Evolutionary conservation across 2,797 vertebrate genomes (phyloP).

Genomic region (Thamnophis elegans): DNA sequence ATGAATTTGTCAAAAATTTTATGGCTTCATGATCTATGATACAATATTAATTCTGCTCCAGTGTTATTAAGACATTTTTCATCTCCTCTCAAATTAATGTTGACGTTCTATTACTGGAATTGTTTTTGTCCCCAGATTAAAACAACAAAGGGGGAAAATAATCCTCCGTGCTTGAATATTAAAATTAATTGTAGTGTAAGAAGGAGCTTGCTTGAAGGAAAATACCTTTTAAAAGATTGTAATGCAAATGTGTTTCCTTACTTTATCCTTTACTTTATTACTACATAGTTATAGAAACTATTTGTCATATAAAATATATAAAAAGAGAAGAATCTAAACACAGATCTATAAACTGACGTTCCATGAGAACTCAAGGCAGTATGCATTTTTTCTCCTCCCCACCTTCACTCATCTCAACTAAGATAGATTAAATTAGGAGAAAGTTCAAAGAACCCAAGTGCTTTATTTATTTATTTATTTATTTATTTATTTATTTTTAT

Average conservation of each 20-base stretch:
- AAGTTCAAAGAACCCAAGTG: not conserved
- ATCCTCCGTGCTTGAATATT: conserved; percentile 58
- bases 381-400: not conserved
- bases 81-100: conserved; percentile 70
- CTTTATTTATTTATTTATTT: not conserved
- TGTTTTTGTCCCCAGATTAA: conserved; percentile 68
- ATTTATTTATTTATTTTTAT: no score
- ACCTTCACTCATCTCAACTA: not conserved
- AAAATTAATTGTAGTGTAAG: conserved; percentile 70
- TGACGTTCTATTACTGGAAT: conserved; percentile 67
- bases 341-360: not conserved
- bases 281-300: conserved; percentile 39
- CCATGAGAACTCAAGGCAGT: not conserved
- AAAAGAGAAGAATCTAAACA: conserved; percentile 4
- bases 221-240: conserved; percentile 49
- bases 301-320: not conserved
- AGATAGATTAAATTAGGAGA: not conserved
- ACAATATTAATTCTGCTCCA: conserved; percentile 63
- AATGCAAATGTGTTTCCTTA: conserved; percentile 49
- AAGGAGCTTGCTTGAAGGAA: conserved; percentile 53
- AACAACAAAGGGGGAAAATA: conserved; percentile 58
- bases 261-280: conserved; percentile 38
- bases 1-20: conserved; percentile 72
- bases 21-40: conserved; percentile 62
- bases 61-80: conserved; percentile 74